A percentile compares a stretch with the other conserved stretches of the same genome.
Evolutionary conservation across 2,113 vertebrate genomes (phyloP).

Genomic region (Reinhardtius hippoglossoides): DNA sequence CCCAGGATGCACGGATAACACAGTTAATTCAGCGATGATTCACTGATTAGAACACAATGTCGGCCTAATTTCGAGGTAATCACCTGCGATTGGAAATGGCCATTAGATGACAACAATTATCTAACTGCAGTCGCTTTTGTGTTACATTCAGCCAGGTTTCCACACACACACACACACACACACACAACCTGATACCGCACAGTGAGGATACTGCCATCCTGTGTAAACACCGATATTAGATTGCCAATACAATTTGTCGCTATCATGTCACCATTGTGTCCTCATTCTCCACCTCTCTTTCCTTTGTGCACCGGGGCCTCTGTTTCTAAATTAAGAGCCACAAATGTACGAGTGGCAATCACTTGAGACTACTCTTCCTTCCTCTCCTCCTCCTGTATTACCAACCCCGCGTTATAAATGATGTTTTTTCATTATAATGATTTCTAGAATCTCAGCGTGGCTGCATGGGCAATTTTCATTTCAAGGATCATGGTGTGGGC

Average conservation of each 20-base stretch:
- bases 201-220: neutral
- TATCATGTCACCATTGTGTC: neutral
- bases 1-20: neutral
- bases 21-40: neutral
- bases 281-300: conserved; percentile 1
- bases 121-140: conserved; percentile 13
- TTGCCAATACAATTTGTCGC: conserved; percentile 17
- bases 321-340: conserved; percentile 36
- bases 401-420: conserved; percentile 43
- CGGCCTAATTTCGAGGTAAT: conserved; percentile 49
- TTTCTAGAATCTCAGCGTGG: conserved; percentile 31
- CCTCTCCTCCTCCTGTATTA: conserved; percentile 16
- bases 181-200: conserved; percentile 7
- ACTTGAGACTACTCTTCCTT: conserved; percentile 39
- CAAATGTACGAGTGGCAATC: conserved; percentile 30
- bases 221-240: conserved; percentile 18
- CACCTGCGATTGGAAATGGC: conserved; percentile 43
- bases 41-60: conserved; percentile 25
- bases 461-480: conserved; percentile 61
- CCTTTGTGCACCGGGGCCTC: neutral
- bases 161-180: conserved; percentile 11
- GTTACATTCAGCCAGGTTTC: neutral
- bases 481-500: conserved; percentile 60
- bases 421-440: conserved; percentile 52
- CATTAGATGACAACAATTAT: conserved; percentile 51